Conservation (phyloP, 2,797 vertebrate genomes). For the Percopsis omiscomaycus region DNA sequence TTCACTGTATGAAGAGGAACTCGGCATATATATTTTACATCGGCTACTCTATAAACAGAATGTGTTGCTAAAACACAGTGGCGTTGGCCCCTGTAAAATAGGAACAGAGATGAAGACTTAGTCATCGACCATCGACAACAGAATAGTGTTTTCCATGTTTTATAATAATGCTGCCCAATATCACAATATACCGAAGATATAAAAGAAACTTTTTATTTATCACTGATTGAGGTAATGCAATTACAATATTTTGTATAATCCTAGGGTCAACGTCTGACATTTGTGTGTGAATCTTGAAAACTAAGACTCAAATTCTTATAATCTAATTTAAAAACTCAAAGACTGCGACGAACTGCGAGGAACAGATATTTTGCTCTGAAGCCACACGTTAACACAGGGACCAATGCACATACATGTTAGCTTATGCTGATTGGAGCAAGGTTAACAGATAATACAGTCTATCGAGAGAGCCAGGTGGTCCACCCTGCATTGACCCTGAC, state of each 20-base stretch:
- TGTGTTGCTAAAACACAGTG: constrained; percentile 28
- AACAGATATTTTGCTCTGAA: not conserved
- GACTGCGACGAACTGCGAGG: constrained; percentile 13
- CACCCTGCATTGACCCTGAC: constrained; percentile 48
- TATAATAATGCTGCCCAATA: not conserved
- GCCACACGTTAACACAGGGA: constrained; percentile 10
- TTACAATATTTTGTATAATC: too few relatives aligned
- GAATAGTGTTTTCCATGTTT: too few relatives aligned
- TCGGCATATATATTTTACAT: not conserved
- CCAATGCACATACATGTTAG: constrained; percentile 17
- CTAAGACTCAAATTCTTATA: not conserved
- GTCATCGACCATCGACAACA: constrained; percentile 11
- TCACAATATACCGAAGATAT: too few relatives aligned
- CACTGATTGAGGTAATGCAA: too few relatives aligned
- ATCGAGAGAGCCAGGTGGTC: constrained; percentile 29
- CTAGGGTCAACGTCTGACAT: too few relatives aligned
- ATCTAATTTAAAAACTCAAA: constrained; percentile 7
- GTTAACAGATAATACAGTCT: not conserved
- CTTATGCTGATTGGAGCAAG: constrained; percentile 14
- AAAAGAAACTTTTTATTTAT: too few relatives aligned
- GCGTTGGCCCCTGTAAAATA: constrained; percentile 10
- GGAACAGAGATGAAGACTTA: constrained; percentile 29
- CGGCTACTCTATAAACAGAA: constrained; percentile 7
- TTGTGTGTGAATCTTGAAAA: not conserved
- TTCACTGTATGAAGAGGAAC: constrained; percentile 30